Conservation (phyloP, 1,140 invertebrate species). For the Caenorhabditis latens region DNA sequence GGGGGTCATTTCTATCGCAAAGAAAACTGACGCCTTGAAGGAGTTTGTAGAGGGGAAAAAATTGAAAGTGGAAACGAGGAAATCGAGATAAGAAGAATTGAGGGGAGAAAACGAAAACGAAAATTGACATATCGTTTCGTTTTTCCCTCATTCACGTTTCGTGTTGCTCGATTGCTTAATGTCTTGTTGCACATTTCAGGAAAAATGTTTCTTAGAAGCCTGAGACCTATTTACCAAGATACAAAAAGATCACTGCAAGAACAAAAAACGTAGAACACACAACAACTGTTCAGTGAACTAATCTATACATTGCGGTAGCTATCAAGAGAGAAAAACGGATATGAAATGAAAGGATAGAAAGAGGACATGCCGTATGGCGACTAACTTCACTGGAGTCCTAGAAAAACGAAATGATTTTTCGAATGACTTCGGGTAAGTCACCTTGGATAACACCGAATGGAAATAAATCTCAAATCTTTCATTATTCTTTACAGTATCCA, state of each 20-base stretch:
- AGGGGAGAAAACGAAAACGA: background rate
- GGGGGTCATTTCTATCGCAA: background rate
- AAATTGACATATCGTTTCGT: conserved; percentile 28
- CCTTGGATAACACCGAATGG: too few species aligned
- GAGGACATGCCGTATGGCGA: background rate
- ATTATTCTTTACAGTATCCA: too few species aligned
- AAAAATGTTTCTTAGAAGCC: background rate
- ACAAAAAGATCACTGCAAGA: background rate
- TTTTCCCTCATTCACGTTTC: background rate
- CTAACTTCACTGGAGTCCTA: background rate
- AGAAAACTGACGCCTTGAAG: conserved; percentile 25
- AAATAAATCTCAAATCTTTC: too few species aligned
- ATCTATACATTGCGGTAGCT: background rate
- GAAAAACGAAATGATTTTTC: background rate
- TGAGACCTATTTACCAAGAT: background rate
- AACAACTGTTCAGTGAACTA: background rate
- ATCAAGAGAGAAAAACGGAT: background rate
- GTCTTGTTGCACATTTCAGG: background rate
- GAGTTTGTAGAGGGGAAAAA: background rate
- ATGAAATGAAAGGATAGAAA: background rate
- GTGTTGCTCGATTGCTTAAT: background rate
- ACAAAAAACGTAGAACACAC: conserved; percentile 10
- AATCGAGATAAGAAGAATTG: conserved; percentile 38
- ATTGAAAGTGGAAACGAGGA: conserved; percentile 44
- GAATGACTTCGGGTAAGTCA: background rate